Evolutionary conservation across 2,113 vertebrate species (phyloP), one percentile per base, ranked within the genome.

Genomic region (Brachirus orientalis): DNA sequence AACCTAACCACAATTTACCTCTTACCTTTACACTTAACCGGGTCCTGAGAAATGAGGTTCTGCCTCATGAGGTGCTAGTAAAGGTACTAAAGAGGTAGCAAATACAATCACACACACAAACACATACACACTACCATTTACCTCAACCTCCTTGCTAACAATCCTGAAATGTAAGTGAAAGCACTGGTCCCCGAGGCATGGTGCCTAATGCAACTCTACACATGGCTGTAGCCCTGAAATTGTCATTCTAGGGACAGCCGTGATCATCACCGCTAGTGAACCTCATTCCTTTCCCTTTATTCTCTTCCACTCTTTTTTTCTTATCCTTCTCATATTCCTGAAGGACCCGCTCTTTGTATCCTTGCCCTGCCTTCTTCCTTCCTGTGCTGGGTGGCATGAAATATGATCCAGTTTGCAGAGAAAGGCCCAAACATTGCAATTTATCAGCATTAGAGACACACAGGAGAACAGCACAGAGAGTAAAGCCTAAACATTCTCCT

Each of bases 401-500:
- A 86, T 88, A 63, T 77, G 84, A 86, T 84, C 36, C 16, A 18
- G 61, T 60, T 59, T 74, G 44, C 58, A 72, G 70, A 72, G 72
- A 80, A 77, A 86, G 70, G 54, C 63, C 68, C 53, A 86, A 86
- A 84, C 55, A 80, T 70, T 20, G 74, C 78, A 68, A 91, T 91
- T 88, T 82, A 78, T 91, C 86, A 83, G 72, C 52, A 71, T 85
- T 79, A 85, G 66, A 85, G 63, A 58, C 60, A 70, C 40, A 57
- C 46, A 46, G 60, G 52, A 75, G 45, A 48, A 3, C 45, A 59
- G 46, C 54, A 65, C 33, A 45, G 74, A 37, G 54, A 72, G 63
- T 45, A 43, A 43, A 66, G 41, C 71, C 63, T 22, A 55, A 86
- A 73, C 67, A 75, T 22, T 37, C 18, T 66, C 38, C 36, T 52